Base-by-base conservation (phyloP, 2,888 invertebrate genomes). In the Theristus sp. region DNA sequence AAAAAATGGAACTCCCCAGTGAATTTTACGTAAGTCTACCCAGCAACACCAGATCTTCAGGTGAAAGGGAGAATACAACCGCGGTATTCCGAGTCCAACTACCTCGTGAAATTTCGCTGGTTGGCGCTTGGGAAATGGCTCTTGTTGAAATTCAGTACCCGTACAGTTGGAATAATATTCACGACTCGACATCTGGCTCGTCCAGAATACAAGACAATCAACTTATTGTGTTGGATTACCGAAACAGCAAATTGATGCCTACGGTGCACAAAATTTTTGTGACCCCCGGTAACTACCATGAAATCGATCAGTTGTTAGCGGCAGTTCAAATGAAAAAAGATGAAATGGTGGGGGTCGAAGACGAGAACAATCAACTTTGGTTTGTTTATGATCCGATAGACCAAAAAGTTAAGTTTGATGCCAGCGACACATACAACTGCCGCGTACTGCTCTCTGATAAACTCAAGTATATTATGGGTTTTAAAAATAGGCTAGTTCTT, bases 21-120 rank as follows among this genome's bases (percentile, higher is more conserved):
- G 59, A 53, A 3, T 59, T 60, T n/a, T 60, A 60, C 58, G 20
- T 60, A 22, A 30, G 2, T 22, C 31, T 60, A 38, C 60, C 60
- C 46, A 59, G 58, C 53, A 58, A 60, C 27, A 60, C 60, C 3
- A 17, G n/a, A 49, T n/a, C n/a, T 20, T 20, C 20, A 24, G 24
- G n/a, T n/a, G 31, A 13, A 22, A n/a, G 13, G 24, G 30, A 27
- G 6, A 59, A 30, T 26, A 52, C 27, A 26, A 10, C 56, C 2
- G 2, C 56, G 17, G 49, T 29, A 3, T 59, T 31, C 24, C 30
- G 38, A 26, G 46, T 56, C 2, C 10, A 25, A 22, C 56, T 59
- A 56, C 55, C 55, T 17, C 10, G 26, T 2, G 20, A 2, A n/a
- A 57, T 59, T 57, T 22, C 25, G 22, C 20, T 38, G 31, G 22